These are phyloP conservation scores for Eupithecia abbreviata DNA, from an alignment of 2,888 invertebrate species.

Conservation along the genomic window DNA sequence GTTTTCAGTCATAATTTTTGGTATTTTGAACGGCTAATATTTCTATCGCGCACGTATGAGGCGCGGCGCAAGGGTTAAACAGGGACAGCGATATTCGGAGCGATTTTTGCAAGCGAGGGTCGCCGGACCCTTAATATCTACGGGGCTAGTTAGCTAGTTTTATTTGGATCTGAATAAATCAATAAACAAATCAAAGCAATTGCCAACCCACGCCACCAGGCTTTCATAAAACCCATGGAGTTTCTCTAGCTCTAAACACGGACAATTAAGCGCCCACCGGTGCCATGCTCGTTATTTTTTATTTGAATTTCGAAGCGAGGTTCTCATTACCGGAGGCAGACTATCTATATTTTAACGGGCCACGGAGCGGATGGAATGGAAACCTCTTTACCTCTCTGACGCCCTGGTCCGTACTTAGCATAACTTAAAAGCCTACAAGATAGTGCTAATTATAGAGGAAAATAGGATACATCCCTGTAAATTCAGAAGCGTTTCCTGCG, in stretches of 20 bases:
- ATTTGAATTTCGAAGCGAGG: slow-evolving; percentile 36
- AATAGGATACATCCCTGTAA: background rate
- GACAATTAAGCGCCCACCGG: slow-evolving; percentile 34
- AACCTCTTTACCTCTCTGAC: slow-evolving; percentile 3
- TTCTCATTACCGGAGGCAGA: slow-evolving; percentile 31
- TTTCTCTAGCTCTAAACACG: slow-evolving; percentile 32
- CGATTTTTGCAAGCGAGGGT: no score
- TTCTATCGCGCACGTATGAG: no score
- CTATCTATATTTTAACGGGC: slow-evolving; percentile 25
- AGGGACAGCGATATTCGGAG: no score
- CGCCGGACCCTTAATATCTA: no score
- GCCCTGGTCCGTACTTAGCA: slow-evolving; percentile 6
- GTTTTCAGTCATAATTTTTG: no score
- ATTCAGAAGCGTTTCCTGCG: background rate
- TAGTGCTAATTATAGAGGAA: background rate
- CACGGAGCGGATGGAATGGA: slow-evolving; percentile 16
- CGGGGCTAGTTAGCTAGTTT: no score
- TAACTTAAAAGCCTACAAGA: slow-evolving; percentile 12
- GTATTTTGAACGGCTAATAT: no score
- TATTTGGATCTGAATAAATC: no score
- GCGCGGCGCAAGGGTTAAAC: no score
- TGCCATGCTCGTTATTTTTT: slow-evolving; percentile 39
- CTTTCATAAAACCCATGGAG: slow-evolving; percentile 32
- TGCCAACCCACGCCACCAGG: slow-evolving; percentile 14
- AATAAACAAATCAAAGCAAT: background rate